A percentile compares a stretch with the other conserved stretches of the same genome.
Evolutionary conservation across 2,113 vertebrate species (phyloP).

Genomic region (Anser cygnoides): DNA sequence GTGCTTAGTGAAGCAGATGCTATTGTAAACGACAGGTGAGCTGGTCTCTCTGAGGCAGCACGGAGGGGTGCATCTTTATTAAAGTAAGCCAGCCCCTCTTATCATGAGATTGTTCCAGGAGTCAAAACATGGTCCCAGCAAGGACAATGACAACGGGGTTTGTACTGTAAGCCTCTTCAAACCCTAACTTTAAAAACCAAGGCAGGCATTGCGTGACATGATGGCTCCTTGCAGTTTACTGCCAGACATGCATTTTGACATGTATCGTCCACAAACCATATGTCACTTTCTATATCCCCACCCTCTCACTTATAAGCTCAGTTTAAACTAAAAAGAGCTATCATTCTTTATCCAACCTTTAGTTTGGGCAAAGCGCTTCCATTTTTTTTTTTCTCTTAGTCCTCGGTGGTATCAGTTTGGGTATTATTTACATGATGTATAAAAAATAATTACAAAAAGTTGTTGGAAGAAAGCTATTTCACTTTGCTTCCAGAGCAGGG

Average conservation of each 20-base stretch:
- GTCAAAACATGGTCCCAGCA: not conserved
- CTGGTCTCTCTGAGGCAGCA: not conserved
- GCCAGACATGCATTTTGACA: not conserved
- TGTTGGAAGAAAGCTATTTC: not conserved
- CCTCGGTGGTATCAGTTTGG: not conserved
- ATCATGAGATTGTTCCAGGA: not conserved
- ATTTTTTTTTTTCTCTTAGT: not conserved
- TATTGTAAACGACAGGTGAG: not conserved
- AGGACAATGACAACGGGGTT: not conserved
- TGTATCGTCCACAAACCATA: not conserved
- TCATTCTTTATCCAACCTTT: not conserved
- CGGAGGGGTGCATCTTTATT: not conserved
- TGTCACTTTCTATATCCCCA: not conserved
- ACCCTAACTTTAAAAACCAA: not conserved
- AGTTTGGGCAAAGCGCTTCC: not conserved
- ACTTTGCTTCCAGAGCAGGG: not conserved
- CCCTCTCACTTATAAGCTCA: not conserved
- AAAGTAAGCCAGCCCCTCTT: not conserved
- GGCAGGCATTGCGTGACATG: not conserved
- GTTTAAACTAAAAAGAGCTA: not conserved
- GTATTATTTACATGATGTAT: not conserved
- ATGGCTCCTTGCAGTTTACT: not conserved
- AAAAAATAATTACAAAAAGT: not conserved
- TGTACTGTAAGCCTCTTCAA: not conserved
- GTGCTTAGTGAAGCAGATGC: not conserved